phyloP scores from a whole-genome alignment of 2,113 vertebrate genomes.

The Numenius arquata region DNA sequence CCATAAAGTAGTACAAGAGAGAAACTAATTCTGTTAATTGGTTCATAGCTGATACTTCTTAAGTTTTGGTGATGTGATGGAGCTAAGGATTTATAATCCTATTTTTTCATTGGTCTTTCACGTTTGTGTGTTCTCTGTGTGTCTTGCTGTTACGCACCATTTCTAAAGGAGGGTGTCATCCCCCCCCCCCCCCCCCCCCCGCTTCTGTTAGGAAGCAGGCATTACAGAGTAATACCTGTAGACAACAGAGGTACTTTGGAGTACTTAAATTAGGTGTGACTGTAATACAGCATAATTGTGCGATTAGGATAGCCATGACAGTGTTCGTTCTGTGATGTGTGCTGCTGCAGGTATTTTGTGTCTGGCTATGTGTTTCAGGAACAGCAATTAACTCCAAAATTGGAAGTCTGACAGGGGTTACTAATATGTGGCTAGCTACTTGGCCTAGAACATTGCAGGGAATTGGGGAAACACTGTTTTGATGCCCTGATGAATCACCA shows the following conservation, averaged over 20 bases:
- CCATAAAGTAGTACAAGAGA: not conserved
- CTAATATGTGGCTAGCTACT: not conserved
- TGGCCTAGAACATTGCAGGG: conserved; percentile 35
- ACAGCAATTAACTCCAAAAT: conserved; percentile 35
- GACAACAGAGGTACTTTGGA: not conserved
- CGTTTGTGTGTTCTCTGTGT: fast-evolving
- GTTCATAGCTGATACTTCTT: not conserved
- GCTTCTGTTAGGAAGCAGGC: not conserved
- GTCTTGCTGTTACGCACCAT: not conserved
- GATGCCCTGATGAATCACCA: conserved; percentile 53
- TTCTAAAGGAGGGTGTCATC: not conserved
- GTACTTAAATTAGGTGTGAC: conserved; percentile 10
- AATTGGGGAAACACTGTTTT: conserved; percentile 45
- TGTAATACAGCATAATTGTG: not conserved
- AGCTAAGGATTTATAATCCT: not conserved
- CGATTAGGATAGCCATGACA: not conserved
- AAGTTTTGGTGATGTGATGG: not conserved
- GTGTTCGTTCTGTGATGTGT: conserved; percentile 11
- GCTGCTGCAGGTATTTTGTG: conserved; percentile 49
- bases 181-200: too few relatives aligned
- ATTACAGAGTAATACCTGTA: not conserved
- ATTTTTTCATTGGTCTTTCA: not conserved
- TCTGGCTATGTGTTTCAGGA: conserved; percentile 45
- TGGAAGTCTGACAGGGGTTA: conserved; percentile 25
- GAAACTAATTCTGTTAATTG: not conserved